Evolutionary conservation across 2,797 vertebrate species (phyloP).

Genomic region (Sphenodon punctatus): DNA sequence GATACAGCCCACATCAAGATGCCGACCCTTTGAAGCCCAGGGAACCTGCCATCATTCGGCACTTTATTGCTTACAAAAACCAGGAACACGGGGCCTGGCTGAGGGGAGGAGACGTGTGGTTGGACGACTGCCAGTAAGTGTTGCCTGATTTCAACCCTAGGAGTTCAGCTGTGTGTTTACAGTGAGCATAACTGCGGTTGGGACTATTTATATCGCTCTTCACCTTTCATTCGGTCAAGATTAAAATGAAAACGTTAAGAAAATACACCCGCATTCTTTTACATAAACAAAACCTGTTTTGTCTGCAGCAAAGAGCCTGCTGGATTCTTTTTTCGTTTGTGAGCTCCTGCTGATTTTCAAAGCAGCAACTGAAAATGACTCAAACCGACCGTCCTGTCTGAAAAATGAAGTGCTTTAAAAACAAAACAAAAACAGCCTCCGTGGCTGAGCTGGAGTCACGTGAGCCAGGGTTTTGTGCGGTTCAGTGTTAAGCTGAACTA

Average conservation of each 20-base stretch:
- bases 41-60: slow-evolving; percentile 90
- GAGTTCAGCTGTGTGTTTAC: slow-evolving; percentile 56
- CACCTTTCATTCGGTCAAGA: slow-evolving; percentile 10
- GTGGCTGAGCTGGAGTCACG: slow-evolving; percentile 12
- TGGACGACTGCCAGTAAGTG: slow-evolving; percentile 95
- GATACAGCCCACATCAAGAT: slow-evolving; percentile 93
- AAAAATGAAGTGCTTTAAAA: slow-evolving; percentile 2
- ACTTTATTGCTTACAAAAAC: slow-evolving; percentile 95
- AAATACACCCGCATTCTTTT: slow-evolving; percentile 25
- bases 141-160: slow-evolving; percentile 65
- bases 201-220: slow-evolving; percentile 40
- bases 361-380: not conserved
- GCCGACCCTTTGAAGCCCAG: slow-evolving; percentile 93
- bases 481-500: slow-evolving; percentile 53
- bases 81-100: slow-evolving; percentile 97
- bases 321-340: not conserved
- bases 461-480: slow-evolving; percentile 56
- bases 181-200: slow-evolving; percentile 33
- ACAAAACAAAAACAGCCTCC: slow-evolving; percentile 9
- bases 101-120: slow-evolving; percentile 94
- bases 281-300: slow-evolving; percentile 9
- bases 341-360: not conserved
- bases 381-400: not conserved
- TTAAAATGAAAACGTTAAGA: slow-evolving; percentile 27
- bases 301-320: not conserved